Conservation (phyloP, 1,140 invertebrate genomes). For the Euura lappo region DNA sequence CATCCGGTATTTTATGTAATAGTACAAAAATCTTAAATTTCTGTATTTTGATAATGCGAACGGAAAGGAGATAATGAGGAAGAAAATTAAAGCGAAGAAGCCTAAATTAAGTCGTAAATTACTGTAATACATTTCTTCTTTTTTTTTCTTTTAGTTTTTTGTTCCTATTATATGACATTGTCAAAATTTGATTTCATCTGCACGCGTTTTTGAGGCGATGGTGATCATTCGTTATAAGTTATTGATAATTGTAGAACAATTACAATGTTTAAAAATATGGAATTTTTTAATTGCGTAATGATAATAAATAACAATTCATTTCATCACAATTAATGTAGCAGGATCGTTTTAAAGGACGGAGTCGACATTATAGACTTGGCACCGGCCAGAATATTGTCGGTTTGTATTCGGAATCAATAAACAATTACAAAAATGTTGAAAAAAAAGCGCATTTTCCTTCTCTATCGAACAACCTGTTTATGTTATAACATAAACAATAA, state of each 20-base stretch:
- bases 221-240: background rate
- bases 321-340: conserved; percentile 20
- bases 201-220: background rate
- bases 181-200: background rate
- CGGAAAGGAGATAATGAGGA: no score
- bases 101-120: background rate
- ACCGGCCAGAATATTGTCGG: conserved; percentile 31
- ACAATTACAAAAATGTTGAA: conserved; percentile 13
- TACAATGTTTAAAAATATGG: background rate
- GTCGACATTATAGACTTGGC: conserved; percentile 23
- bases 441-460: background rate
- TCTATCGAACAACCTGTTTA: background rate
- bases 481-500: background rate
- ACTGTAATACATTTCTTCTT: background rate
- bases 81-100: background rate
- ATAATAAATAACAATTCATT: background rate
- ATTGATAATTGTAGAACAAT: background rate
- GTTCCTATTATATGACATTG: background rate
- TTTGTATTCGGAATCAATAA: conserved; percentile 42
- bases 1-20: background rate
- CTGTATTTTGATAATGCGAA: background rate
- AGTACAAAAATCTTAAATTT: background rate
- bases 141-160: background rate
- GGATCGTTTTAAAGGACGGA: conserved; percentile 14
- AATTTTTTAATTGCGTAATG: no score